These are phyloP conservation scores for Brachyhypopomus gauderio DNA, from an alignment of 2,113 vertebrate genomes.

Conservation along the genomic window DNA sequence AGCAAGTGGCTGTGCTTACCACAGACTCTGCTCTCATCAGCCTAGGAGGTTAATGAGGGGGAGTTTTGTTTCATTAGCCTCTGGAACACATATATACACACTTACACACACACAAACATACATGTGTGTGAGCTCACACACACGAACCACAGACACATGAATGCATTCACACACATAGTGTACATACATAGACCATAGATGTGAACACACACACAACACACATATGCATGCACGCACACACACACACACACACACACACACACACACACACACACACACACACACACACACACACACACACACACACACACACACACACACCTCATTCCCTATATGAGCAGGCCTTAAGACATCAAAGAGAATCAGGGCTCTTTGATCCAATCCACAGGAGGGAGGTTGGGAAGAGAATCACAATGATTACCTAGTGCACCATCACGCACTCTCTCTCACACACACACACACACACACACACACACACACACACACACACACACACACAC, in stretches of 20 bases:
- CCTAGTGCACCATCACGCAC: constrained; percentile 46
- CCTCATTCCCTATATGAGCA: constrained; percentile 31
- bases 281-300: neutral
- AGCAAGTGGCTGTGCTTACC: constrained; percentile 44
- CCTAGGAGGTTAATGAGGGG: constrained; percentile 67
- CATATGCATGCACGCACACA: neutral
- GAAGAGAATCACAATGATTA: constrained; percentile 56
- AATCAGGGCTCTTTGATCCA: constrained; percentile 65
- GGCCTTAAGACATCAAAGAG: constrained; percentile 65
- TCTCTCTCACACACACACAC: constrained; percentile 46
- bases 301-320: neutral
- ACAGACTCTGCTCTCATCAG: constrained; percentile 49
- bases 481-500: constrained; percentile 29
- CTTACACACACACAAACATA: neutral
- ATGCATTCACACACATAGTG: neutral
- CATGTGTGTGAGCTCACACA: neutral
- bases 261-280: neutral
- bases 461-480: constrained; percentile 45
- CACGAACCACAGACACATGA: neutral
- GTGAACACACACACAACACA: constrained; percentile 6
- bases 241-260: neutral
- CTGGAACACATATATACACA: constrained; percentile 58
- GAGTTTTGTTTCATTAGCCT: constrained; percentile 70
- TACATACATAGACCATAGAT: too few relatives aligned
- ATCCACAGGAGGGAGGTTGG: constrained; percentile 52